phyloP scores from a whole-genome alignment of 2,888 invertebrate species.

The Drosophila meridionalis region DNA sequence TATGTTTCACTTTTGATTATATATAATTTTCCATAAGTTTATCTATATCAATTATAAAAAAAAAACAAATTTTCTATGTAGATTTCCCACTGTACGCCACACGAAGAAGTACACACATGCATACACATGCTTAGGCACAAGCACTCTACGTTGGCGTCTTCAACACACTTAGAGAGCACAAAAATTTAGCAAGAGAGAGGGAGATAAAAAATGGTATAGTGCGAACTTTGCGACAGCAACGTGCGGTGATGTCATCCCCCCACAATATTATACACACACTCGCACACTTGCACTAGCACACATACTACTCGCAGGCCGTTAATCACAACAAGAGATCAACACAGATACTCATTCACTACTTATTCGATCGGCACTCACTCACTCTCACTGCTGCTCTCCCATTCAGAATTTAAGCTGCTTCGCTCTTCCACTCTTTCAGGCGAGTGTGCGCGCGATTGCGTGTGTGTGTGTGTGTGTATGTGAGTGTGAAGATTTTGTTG shows the following conservation, averaged over 20 bases:
- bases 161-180: conserved; percentile 29
- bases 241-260: conserved; percentile 75
- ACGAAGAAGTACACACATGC: background rate
- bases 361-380: conserved; percentile 34
- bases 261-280: conserved; percentile 47
- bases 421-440: conserved; percentile 13
- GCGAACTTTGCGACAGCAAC: conserved; percentile 51
- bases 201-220: conserved; percentile 37
- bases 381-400: conserved; percentile 48
- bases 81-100: conserved; percentile 31
- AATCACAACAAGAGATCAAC: conserved; percentile 67
- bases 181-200: conserved; percentile 27
- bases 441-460: background rate
- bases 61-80: no score
- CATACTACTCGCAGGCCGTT: conserved; percentile 34
- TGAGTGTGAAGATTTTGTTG: conserved; percentile 43
- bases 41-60: background rate
- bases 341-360: conserved; percentile 53
- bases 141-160: conserved; percentile 45
- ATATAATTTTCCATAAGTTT: background rate
- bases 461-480: conserved; percentile 4
- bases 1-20: background rate
- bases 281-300: conserved; percentile 14
- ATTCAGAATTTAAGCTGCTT: conserved; percentile 32
- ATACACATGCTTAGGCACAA: background rate